Conservation (phyloP, 2,888 invertebrate genomes). For the Empis livida region DNA sequence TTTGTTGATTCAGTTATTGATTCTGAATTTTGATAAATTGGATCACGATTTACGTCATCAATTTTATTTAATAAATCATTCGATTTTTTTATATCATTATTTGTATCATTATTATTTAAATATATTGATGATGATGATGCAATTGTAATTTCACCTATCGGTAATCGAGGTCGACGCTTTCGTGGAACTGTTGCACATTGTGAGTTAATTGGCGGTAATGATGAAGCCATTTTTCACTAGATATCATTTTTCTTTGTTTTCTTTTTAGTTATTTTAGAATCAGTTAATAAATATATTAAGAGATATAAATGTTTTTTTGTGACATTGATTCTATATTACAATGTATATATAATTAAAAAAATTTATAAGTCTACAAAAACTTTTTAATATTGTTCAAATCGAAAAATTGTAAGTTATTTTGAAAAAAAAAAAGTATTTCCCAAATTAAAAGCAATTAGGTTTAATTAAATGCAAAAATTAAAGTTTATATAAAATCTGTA, state of each 20-base stretch:
- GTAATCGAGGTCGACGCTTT: constrained; percentile 29
- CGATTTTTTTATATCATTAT: not conserved
- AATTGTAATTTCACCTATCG: constrained; percentile 32
- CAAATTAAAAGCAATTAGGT: too few relatives aligned
- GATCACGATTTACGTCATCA: constrained; percentile 16
- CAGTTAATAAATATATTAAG: too few relatives aligned
- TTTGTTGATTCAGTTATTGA: not conserved
- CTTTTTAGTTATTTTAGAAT: not conserved
- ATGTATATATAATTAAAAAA: not conserved
- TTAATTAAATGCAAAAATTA: too few relatives aligned
- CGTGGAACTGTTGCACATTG: constrained; percentile 27
- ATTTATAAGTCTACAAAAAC: too few relatives aligned
- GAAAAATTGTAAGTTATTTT: too few relatives aligned
- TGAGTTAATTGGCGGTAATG: constrained; percentile 8
- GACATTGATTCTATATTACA: not conserved
- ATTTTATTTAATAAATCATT: not conserved
- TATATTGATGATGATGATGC: constrained; percentile 29
- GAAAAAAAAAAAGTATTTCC: too few relatives aligned
- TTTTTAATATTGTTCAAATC: too few relatives aligned
- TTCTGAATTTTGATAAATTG: constrained; percentile 28
- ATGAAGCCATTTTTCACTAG: not conserved
- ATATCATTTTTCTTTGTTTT: constrained; percentile 8
- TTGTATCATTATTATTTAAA: constrained; percentile 23
- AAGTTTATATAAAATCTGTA: too few relatives aligned
- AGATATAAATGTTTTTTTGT: not conserved